phyloP scores from a whole-genome alignment of 2,113 vertebrate genomes.

The Dermatemys mawii region DNA sequence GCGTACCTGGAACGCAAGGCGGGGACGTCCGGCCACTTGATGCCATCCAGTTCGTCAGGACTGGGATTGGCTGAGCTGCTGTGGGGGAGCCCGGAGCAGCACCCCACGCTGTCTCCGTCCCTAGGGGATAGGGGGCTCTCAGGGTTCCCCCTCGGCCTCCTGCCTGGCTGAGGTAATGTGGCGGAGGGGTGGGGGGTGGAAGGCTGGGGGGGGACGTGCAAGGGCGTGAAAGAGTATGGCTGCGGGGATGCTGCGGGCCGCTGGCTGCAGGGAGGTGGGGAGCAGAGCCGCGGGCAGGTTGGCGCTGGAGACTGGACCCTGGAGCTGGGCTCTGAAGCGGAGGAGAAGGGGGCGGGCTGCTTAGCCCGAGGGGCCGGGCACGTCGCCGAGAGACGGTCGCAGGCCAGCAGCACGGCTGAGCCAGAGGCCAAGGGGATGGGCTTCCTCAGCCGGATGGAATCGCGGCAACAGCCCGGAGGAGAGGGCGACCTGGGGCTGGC shows the following conservation, averaged over 20 bases:
- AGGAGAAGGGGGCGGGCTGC: constrained; percentile 76
- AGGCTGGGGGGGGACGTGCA: constrained; percentile 35
- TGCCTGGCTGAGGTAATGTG: constrained; percentile 27
- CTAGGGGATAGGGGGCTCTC: background rate
- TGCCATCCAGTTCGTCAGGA: constrained; percentile 73
- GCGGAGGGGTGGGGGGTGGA: background rate
- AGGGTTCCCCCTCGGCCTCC: constrained; percentile 4
- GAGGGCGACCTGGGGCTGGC: background rate
- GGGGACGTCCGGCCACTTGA: constrained; percentile 75
- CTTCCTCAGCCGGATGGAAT: background rate
- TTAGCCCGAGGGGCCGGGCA: background rate
- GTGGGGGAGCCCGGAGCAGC: constrained; percentile 47
- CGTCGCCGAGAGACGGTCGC: background rate
- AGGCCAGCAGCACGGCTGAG: background rate
- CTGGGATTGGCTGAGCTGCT: constrained; percentile 39
- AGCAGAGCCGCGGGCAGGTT: constrained; percentile 65
- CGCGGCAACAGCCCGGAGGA: background rate
- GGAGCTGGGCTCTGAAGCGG: constrained; percentile 82
- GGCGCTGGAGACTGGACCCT: constrained; percentile 79
- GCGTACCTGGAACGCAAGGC: constrained; percentile 73
- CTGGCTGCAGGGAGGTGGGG: constrained; percentile 66
- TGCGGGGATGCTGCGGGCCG: constrained; percentile 42
- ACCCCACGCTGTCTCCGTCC: constrained; percentile 42
- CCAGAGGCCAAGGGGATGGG: no score
- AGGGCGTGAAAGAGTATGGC: constrained; percentile 61